Evolutionary conservation across 1,140 invertebrate species (phyloP), one percentile per base, ranked within the genome.

Genomic region (Tyrophagus putrescentiae): DNA sequence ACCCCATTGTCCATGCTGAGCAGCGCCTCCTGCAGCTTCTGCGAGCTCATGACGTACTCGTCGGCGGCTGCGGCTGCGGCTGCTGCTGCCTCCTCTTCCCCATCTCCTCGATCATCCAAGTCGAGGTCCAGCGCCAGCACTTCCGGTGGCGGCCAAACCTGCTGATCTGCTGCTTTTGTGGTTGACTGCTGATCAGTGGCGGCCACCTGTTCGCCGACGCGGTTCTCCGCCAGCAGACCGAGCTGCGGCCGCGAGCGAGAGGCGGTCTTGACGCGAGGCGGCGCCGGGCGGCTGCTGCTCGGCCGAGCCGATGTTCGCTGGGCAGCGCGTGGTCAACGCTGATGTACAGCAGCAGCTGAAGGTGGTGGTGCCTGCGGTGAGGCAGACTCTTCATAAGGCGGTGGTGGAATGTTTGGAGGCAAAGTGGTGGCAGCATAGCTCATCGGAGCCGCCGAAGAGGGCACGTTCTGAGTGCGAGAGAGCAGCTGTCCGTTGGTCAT

Each of bases 241-340:
- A 54, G 27, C 39, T 34, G 52, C 3, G 52, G 39, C 39, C 52
- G 52, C 3, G 52, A 54, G 9, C 52, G 3, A 2, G 52, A 54
- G 32, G 52, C 52, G 1, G 57, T 44, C 27, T 31, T 42, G 13
- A 59, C 57, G 31, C 57, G 2, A 3, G 57, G 57, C 1, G 57
- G 57, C 3, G 57, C 57, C 18, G 57, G 57, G 16, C 57, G 16
- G 4, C 41, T 45, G 31, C 39, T 44, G 21, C 39, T 59, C 29
- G 57, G 57, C 32, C 57, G 39, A 1, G 57, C 36, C 6, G 25
- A 28, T 23, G 21, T 39, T 39, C 21, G 36, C 21, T 39, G 36
- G 21, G 21, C 13, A 13, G 13, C 36, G 36, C 13, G 36, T 39
- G 36, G 36, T 39, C 21, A 13, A 39, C 13, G 21, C 36, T 39